These are phyloP conservation scores for Zaprionus ornatus DNA, from an alignment of 1,140 invertebrate genomes.

Conservation along the genomic window DNA sequence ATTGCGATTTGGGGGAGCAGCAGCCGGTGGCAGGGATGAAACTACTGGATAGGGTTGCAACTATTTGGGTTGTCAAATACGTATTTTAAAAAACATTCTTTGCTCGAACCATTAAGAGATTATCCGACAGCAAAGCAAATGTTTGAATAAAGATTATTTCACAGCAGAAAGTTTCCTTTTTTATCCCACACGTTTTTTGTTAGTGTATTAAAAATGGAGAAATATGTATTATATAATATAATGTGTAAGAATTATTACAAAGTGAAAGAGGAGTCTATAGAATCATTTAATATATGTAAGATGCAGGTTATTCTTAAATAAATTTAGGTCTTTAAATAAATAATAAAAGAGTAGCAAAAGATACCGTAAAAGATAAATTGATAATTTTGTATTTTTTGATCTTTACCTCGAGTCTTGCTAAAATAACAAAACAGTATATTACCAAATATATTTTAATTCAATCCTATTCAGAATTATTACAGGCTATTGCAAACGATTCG, in stretches of 20 bases:
- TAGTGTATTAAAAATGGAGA: neutral
- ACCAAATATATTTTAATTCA: too few species aligned
- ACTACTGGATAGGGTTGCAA: neutral
- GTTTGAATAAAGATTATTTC: neutral
- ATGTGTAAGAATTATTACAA: too few species aligned
- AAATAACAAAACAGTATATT: too few species aligned
- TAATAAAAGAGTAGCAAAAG: too few species aligned
- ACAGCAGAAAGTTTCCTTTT: neutral
- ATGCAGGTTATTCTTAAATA: too few species aligned
- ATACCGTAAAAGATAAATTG: too few species aligned
- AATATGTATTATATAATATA: neutral
- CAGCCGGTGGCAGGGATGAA: neutral
- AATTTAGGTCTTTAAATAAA: too few species aligned
- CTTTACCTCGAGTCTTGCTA: too few species aligned
- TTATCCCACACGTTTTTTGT: neutral
- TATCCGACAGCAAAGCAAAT: neutral
- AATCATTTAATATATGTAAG: too few species aligned
- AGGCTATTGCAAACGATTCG: neutral
- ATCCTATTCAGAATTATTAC: neutral
- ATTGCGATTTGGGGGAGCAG: neutral
- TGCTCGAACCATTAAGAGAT: constrained; percentile 1
- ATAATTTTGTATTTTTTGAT: too few species aligned
- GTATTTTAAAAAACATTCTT: neutral
- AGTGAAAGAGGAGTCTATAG: too few species aligned
- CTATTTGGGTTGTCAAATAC: neutral